Conservation (phyloP, 2,888 invertebrate genomes). For the Acronicta aceris region DNA sequence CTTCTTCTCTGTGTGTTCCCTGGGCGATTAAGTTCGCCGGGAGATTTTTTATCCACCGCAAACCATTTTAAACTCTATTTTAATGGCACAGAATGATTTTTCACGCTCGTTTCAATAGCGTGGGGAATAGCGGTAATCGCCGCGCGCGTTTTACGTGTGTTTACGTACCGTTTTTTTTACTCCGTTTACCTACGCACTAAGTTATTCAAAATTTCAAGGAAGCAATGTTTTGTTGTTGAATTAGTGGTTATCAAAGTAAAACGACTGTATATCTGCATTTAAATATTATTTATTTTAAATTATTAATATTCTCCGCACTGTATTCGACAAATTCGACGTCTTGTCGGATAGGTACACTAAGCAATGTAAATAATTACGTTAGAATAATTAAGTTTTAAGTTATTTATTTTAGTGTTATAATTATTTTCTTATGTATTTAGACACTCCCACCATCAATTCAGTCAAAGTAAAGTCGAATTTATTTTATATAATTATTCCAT, state of each 20-base stretch:
- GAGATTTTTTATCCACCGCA: too few species aligned
- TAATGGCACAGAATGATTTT: too few species aligned
- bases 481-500: constrained; percentile 14
- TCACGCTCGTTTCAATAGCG: too few species aligned
- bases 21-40: too few species aligned
- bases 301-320: constrained; percentile 29
- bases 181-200: background rate
- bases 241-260: constrained; percentile 42
- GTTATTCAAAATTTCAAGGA: background rate
- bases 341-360: constrained; percentile 17
- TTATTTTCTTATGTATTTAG: constrained; percentile 70
- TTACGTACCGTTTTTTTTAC: too few species aligned
- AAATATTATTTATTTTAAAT: constrained; percentile 46
- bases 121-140: too few species aligned
- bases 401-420: constrained; percentile 69
- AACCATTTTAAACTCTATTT: too few species aligned
- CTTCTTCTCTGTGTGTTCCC: too few species aligned
- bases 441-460: constrained; percentile 74
- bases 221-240: constrained; percentile 10
- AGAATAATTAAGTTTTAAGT: constrained; percentile 58
- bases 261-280: constrained; percentile 56
- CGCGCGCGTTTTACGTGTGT: too few species aligned
- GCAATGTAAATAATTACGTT: constrained; percentile 61
- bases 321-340: constrained; percentile 27
- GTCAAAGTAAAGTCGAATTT: constrained; percentile 31